Evolutionary conservation across 2,888 invertebrate genomes (phyloP).

Genomic region (Diogma glabrata): DNA sequence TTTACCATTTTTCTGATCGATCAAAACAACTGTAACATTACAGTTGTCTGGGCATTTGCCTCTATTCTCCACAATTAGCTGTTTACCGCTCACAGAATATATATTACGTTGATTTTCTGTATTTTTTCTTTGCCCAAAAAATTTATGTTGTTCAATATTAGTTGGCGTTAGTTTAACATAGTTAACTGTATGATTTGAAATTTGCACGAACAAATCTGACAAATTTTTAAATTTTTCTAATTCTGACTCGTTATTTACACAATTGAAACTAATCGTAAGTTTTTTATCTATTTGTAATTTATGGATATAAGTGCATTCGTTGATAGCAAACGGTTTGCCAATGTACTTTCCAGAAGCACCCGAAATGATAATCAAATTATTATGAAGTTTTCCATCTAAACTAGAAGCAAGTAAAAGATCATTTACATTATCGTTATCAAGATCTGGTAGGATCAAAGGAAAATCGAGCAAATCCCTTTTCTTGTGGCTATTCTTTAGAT

Average conservation of each 20-base stretch:
- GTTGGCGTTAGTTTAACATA: conserved; percentile 31
- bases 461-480: conserved; percentile 51
- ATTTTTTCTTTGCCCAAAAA: conserved; percentile 44
- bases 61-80: conserved; percentile 56
- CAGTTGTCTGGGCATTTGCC: conserved; percentile 60
- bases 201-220: conserved; percentile 35
- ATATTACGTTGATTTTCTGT: conserved; percentile 45
- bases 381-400: conserved; percentile 41
- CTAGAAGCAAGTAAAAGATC: conserved; percentile 54
- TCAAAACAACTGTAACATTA: conserved; percentile 47
- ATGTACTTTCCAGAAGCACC: conserved; percentile 57
- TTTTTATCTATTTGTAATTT: conserved; percentile 44
- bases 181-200: conserved; percentile 30
- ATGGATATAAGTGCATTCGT: conserved; percentile 46
- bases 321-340: conserved; percentile 46
- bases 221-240: conserved; percentile 39
- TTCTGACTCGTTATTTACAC: conserved; percentile 46
- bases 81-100: conserved; percentile 48
- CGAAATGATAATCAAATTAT: conserved; percentile 54
- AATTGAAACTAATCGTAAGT: conserved; percentile 42
- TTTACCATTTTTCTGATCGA: conserved; percentile 42
- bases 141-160: conserved; percentile 39
- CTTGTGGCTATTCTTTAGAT: conserved; percentile 39
- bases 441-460: conserved; percentile 58
- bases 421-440: conserved; percentile 56